Conservation (phyloP, 2,113 vertebrate genomes). For the Otocyon megalotis region DNA sequence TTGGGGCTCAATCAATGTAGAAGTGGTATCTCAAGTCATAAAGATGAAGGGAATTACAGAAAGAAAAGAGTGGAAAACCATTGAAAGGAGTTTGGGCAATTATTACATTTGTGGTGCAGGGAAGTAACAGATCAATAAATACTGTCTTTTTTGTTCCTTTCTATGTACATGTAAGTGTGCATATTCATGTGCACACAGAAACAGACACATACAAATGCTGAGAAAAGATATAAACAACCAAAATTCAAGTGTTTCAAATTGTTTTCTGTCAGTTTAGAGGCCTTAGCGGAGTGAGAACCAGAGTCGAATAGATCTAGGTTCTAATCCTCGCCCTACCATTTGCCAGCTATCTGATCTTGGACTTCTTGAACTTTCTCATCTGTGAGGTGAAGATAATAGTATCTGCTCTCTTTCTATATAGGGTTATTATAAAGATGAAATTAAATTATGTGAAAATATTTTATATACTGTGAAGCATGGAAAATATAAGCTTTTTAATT, state of each 20-base stretch:
- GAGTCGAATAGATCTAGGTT: neutral
- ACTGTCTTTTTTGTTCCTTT: neutral
- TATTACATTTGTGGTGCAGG: neutral
- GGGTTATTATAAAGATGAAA: neutral
- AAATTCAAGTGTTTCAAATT: conserved; percentile 43
- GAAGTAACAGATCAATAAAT: conserved; percentile 11
- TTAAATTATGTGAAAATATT: conserved; percentile 42
- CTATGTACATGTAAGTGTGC: neutral
- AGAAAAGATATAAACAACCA: conserved; percentile 38
- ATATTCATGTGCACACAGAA: neutral
- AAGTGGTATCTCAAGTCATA: neutral
- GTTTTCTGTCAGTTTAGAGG: neutral
- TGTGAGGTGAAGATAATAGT: neutral
- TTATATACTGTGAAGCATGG: neutral
- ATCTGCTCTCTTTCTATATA: neutral
- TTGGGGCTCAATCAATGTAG: neutral
- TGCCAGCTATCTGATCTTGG: neutral
- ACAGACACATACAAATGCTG: neutral
- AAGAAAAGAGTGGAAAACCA: neutral
- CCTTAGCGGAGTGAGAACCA: neutral
- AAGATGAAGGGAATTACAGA: neutral
- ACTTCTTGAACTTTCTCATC: conserved; percentile 28
- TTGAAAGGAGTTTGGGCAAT: neutral
- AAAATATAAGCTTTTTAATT: conserved; percentile 17
- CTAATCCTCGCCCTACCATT: neutral